A percentile compares a stretch with the other conserved stretches of the same genome.
Conservation (phyloP, 2,888 invertebrate species). For the Augochlorella aurata region DNA sequence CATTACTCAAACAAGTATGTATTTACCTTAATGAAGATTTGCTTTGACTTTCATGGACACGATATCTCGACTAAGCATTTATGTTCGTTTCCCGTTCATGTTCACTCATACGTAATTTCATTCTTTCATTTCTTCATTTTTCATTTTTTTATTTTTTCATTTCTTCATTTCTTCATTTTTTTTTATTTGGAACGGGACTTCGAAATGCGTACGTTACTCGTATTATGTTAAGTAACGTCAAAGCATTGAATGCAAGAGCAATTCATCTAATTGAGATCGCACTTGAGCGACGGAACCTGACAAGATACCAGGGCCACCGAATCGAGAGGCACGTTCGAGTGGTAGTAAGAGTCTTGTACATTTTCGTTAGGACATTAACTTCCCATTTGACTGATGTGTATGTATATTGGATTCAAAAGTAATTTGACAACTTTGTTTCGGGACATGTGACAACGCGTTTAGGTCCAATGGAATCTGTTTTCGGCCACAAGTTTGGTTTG, state of each 20-base stretch:
- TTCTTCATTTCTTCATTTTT: background rate
- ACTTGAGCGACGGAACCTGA: conserved; percentile 39
- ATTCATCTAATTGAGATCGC: conserved; percentile 63
- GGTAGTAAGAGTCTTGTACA: conserved; percentile 81
- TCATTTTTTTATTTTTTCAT: background rate
- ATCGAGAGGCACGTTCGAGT: conserved; percentile 77
- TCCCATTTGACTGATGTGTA: background rate
- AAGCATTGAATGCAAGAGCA: conserved; percentile 73
- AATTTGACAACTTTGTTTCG: background rate
- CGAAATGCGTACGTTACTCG: conserved; percentile 13
- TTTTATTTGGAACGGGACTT: background rate
- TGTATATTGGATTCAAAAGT: background rate
- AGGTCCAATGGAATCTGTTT: conserved; percentile 92
- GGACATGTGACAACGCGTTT: conserved; percentile 6
- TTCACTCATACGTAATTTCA: background rate
- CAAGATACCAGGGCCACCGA: conserved; percentile 81
- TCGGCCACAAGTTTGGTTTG: conserved; percentile 85
- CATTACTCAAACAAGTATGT: conserved; percentile 91
- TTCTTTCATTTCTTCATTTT: background rate
- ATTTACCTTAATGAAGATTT: conserved; percentile 25
- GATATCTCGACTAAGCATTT: conserved; percentile 1
- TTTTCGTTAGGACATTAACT: conserved; percentile 5
- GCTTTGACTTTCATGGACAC: background rate
- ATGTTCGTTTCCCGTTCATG: background rate
- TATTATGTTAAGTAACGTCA: conserved; percentile 21